Evolutionary conservation across 2,797 vertebrate genomes (phyloP), one percentile per base, ranked within the genome.

Genomic region (Peromyscus nudipes): DNA sequence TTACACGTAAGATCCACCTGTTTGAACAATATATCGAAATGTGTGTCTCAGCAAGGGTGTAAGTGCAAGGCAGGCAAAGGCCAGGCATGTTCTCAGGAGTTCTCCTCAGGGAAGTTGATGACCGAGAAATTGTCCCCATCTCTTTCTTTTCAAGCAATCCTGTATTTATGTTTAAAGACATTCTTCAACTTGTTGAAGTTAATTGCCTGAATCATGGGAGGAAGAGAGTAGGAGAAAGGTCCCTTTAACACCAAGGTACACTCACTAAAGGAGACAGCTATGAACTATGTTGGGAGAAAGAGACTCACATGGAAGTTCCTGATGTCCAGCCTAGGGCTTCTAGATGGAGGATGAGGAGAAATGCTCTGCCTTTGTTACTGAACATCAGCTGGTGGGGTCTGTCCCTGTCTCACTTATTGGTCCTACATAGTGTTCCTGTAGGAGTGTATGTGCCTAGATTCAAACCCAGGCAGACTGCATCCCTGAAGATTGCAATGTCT

Each of bases 131-230:
- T 23, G 34, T 2, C 67, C 19, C 9, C 8, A 27, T 52, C 7
- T 57, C 0, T 27, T 52, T n/a, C 14, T 46, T 11, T 49, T 34
- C 49, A 55, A 85, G 25, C 8, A 77, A 76, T 76, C 62, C 21
- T 57, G 4, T 46, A 37, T 65, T 96, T 85, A 83, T 37, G 64
- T 87, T 85, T 89, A 76, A 9, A 57, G 76, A 79, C 87, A 92
- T n/a, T 65, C 31, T 80, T 91, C 12, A 69, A 14, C 37, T 92
- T 94, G 83, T 92, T 49, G 46, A 87, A 67, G 19, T 73, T 10
- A 21, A 64, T 82, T 89, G 9, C 13, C 21, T 89, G 11, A 21
- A 37, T 67, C 27, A 81, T 0, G 49, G 49, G 27, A 91, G 89
- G 17, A 92, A 62, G 46, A 21, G 25, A 91, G n/a, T 75, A 91